These are phyloP conservation scores for Drosophila persimilis DNA, from an alignment of 1,140 invertebrate genomes.

Conservation along the genomic window DNA sequence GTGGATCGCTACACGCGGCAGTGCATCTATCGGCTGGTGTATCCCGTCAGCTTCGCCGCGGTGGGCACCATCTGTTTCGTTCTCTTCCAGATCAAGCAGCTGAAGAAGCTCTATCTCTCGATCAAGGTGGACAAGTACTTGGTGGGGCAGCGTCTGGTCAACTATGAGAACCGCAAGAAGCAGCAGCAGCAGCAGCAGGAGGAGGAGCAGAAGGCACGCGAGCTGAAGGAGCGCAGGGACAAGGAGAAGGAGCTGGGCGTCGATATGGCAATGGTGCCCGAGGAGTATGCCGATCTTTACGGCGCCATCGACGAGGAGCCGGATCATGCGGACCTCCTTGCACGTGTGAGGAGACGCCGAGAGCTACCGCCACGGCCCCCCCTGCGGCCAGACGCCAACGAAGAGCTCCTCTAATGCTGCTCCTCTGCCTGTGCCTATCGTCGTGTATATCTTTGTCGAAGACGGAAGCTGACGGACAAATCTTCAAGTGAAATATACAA, in stretches of 20 bases:
- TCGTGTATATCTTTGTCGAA: too few species aligned
- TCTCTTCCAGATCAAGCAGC: slow-evolving; percentile 92
- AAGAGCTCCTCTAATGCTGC: slow-evolving; percentile 55
- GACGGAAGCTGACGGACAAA: neutral
- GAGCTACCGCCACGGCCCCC: slow-evolving; percentile 22
- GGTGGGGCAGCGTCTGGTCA: slow-evolving; percentile 96
- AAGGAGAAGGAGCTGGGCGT: slow-evolving; percentile 43
- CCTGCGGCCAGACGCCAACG: slow-evolving; percentile 44
- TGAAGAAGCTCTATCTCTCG: slow-evolving; percentile 97
- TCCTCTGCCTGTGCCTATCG: neutral
- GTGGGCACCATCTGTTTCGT: slow-evolving; percentile 88
- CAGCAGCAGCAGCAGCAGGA: slow-evolving; percentile 79
- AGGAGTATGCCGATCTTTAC: too few species aligned
- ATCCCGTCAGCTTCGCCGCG: slow-evolving; percentile 93
- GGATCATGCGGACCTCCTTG: slow-evolving; percentile 49
- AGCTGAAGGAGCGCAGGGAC: slow-evolving; percentile 46
- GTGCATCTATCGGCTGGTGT: slow-evolving; percentile 93
- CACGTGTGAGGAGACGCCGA: slow-evolving; percentile 35
- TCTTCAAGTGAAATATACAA: slow-evolving; percentile 20
- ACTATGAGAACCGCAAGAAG: slow-evolving; percentile 93
- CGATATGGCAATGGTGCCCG: slow-evolving; percentile 4
- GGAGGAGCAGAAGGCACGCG: slow-evolving; percentile 50
- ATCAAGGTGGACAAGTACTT: slow-evolving; percentile 99
- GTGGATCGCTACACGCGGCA: slow-evolving; percentile 89
- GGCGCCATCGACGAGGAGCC: neutral